Evolutionary conservation across 2,113 vertebrate genomes (phyloP).

Genomic region (Carlito syrichta): DNA sequence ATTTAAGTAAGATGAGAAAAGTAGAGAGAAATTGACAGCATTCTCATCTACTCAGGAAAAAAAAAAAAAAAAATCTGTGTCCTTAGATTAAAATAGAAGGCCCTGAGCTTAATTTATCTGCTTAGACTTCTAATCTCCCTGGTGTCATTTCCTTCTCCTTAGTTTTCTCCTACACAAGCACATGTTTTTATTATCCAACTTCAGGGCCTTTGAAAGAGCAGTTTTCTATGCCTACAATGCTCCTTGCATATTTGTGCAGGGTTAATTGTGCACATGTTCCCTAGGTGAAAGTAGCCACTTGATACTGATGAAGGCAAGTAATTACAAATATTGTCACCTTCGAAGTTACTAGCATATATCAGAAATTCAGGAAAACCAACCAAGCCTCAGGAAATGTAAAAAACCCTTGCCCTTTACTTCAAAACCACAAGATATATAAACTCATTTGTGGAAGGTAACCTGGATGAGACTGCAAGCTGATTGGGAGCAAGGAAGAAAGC

Average conservation of each 20-base stretch:
- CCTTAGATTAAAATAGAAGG: not conserved
- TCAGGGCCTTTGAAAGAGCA: not conserved
- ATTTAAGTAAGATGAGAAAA: not conserved
- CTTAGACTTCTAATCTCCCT: not conserved
- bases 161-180: not conserved
- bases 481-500: not conserved
- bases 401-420: too few species aligned
- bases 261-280: not conserved
- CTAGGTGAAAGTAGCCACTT: not conserved
- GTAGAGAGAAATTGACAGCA: not conserved
- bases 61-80: too few species aligned
- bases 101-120: not conserved
- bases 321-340: not conserved
- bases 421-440: not conserved
- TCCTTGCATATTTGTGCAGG: not conserved
- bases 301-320: not conserved
- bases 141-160: not conserved
- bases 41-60: not conserved
- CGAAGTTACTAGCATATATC: too few species aligned
- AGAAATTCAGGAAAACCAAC: not conserved
- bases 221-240: not conserved
- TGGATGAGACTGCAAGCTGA: too few species aligned
- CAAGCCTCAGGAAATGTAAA: too few species aligned
- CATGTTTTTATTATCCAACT: not conserved
- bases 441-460: not conserved